phyloP scores from a whole-genome alignment of 2,888 invertebrate species.

The Spialia ferax region DNA sequence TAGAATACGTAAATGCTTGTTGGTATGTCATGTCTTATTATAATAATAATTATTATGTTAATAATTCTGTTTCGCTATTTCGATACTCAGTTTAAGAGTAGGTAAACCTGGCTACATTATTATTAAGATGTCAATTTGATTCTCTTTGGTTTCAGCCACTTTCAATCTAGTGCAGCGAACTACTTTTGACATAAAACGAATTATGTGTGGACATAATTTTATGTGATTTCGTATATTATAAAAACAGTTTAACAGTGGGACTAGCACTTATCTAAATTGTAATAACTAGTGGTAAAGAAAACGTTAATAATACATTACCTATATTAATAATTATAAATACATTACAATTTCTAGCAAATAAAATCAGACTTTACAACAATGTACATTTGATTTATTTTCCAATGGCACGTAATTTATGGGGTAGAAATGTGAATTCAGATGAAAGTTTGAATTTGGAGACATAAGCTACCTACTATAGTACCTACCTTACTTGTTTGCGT shows the following conservation, averaged over 20 bases:
- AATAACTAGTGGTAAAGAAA: conserved; percentile 39
- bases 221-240: conserved; percentile 20
- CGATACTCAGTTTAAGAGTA: conserved; percentile 44
- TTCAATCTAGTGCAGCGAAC: conserved; percentile 31
- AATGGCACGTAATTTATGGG: conserved; percentile 37
- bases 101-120: background rate
- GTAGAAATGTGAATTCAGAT: background rate
- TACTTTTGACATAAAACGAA: conserved; percentile 19
- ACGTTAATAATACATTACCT: conserved; percentile 28
- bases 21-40: conserved; percentile 68
- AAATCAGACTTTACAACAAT: conserved; percentile 44
- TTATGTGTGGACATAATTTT: background rate
- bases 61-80: conserved; percentile 53
- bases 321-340: conserved; percentile 25
- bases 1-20: conserved; percentile 71
- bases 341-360: conserved; percentile 36
- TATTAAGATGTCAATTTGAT: background rate
- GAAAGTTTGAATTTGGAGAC: background rate
- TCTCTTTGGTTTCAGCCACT: conserved; percentile 37
- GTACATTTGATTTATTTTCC: conserved; percentile 32
- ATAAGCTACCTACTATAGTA: too few species aligned
- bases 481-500: too few species aligned
- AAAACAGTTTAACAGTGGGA: conserved; percentile 48
- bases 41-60: conserved; percentile 43
- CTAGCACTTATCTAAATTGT: conserved; percentile 45